Evolutionary conservation across 2,797 vertebrate genomes (phyloP).

Genomic region (Zenarchopterus dispar): DNA sequence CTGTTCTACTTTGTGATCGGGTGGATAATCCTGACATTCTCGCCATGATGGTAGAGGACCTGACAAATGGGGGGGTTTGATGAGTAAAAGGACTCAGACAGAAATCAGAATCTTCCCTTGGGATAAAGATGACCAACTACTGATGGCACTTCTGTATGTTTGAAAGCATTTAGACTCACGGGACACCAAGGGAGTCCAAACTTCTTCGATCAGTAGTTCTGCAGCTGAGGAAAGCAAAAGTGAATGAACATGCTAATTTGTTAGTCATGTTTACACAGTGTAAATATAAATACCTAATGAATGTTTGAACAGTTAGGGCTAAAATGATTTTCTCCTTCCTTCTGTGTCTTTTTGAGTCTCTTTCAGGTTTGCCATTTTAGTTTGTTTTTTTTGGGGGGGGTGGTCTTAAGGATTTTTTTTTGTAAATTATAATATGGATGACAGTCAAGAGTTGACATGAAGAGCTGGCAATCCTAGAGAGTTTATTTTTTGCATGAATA

Average conservation of each 20-base stretch:
- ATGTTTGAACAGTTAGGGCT: constrained; percentile 37
- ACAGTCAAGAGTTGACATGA: too few species aligned
- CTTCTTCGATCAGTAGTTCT: constrained; percentile 3
- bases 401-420: too few species aligned
- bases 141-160: constrained; percentile 40
- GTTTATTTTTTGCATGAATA: too few species aligned
- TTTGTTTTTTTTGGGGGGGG: too few species aligned
- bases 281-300: constrained; percentile 31
- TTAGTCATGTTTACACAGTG: constrained; percentile 27
- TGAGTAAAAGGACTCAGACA: constrained; percentile 15
- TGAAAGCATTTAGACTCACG: constrained; percentile 10
- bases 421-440: too few species aligned
- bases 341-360: too few species aligned
- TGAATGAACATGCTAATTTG: constrained; percentile 15
- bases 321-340: not conserved
- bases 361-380: too few species aligned
- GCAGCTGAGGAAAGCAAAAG: constrained; percentile 5
- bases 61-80: constrained; percentile 1
- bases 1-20: constrained; percentile 98
- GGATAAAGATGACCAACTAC: constrained; percentile 26
- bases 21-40: constrained; percentile 97
- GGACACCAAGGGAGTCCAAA: not conserved
- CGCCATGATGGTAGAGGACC: constrained; percentile 68
- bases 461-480: too few species aligned
- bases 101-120: constrained; percentile 41